Conservation (phyloP, 2,888 invertebrate genomes). For the Andrena camellia region DNA sequence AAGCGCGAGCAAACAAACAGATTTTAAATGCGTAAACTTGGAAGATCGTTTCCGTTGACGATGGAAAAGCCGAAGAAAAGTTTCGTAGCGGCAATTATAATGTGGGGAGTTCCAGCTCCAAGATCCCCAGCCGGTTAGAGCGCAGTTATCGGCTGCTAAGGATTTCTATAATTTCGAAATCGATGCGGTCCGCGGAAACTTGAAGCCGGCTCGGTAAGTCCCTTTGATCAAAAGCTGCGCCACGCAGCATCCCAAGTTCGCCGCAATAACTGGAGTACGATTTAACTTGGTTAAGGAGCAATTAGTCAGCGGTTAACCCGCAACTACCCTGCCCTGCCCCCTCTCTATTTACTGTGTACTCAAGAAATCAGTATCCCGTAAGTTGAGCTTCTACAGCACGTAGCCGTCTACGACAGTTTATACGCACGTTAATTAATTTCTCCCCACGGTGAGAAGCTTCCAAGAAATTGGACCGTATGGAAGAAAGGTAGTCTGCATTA, state of each 20-base stretch:
- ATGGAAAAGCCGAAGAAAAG: constrained; percentile 4
- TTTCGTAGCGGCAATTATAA: constrained; percentile 24
- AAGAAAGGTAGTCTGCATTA: constrained; percentile 17
- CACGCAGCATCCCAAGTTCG: constrained; percentile 68
- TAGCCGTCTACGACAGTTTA: constrained; percentile 67
- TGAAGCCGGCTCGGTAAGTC: constrained; percentile 60
- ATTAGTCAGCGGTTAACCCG: constrained; percentile 78
- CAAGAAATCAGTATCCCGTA: constrained; percentile 70
- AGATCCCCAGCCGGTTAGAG: constrained; percentile 12
- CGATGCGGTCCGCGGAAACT: constrained; percentile 66
- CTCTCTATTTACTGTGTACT: constrained; percentile 69
- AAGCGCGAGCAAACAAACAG: neutral
- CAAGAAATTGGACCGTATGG: constrained; percentile 22
- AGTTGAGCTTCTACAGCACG: constrained; percentile 65
- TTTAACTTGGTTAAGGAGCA: constrained; percentile 78
- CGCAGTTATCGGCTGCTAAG: constrained; percentile 40
- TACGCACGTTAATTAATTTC: constrained; percentile 66
- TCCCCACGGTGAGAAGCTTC: constrained; percentile 43
- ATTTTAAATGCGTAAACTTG: neutral
- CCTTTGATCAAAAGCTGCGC: constrained; percentile 71
- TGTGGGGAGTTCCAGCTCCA: neutral
- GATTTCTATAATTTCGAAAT: constrained; percentile 59
- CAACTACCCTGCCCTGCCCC: constrained; percentile 63
- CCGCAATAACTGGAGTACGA: constrained; percentile 74
- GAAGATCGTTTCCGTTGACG: neutral